These are phyloP conservation scores for Patella vulgata DNA, from an alignment of 1,140 invertebrate genomes.

Conservation along the genomic window DNA sequence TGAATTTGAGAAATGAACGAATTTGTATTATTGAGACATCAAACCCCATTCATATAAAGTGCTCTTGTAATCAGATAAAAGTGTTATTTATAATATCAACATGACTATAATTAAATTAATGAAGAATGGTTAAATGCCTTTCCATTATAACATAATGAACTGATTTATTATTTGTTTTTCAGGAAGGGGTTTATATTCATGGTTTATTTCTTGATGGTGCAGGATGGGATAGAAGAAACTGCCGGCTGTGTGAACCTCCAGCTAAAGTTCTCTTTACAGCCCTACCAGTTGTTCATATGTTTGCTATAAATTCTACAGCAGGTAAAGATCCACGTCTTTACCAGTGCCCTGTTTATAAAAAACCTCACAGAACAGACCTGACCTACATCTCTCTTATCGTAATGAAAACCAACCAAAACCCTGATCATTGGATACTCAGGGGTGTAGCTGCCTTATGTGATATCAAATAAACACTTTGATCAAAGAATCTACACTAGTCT, in stretches of 20 bases:
- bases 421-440: conserved; percentile 88
- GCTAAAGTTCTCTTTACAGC: conserved; percentile 58
- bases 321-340: conserved; percentile 89
- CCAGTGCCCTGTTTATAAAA: conserved; percentile 95
- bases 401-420: conserved; percentile 86
- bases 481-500: neutral
- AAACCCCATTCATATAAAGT: no score
- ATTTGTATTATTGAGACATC: no score
- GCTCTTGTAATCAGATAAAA: no score
- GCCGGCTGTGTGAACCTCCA: conserved; percentile 54
- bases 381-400: conserved; percentile 92
- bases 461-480: conserved; percentile 79
- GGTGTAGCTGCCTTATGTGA: conserved; percentile 94
- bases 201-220: conserved; percentile 62
- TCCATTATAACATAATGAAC: no score
- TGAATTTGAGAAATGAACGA: no score
- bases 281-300: conserved; percentile 63
- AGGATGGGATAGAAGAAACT: conserved; percentile 56
- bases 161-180: no score
- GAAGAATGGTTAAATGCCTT: no score
- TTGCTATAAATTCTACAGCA: conserved; percentile 71
- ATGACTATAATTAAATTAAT: no score
- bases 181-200: conserved; percentile 61
- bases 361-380: conserved; percentile 88
- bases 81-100: no score